A percentile compares a stretch with the other conserved stretches of the same genome.
Evolutionary conservation across 2,888 invertebrate genomes (phyloP).

Genomic region (Hirudinaria manillensis): DNA sequence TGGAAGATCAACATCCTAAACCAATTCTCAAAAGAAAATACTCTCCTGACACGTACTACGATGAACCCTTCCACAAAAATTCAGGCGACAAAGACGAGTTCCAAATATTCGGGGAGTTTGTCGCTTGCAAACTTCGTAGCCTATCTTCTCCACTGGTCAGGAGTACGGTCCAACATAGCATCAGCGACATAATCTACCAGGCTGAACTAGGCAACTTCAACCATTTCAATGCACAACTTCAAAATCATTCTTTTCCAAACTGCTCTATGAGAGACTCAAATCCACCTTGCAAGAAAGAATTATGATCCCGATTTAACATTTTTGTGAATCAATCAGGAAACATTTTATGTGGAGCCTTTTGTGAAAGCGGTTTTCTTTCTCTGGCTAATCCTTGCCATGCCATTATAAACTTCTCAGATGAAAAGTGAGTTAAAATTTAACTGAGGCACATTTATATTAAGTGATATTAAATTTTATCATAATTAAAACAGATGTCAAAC

Average conservation of each 20-base stretch:
- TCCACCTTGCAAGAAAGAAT: conserved; percentile 11
- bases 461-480: neutral
- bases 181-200: conserved; percentile 24
- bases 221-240: neutral
- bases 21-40: conserved; percentile 15
- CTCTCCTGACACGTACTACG: neutral
- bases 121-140: conserved; percentile 27
- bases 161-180: conserved; percentile 14
- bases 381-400: neutral
- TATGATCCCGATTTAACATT: conserved; percentile 5
- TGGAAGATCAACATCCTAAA: conserved; percentile 16
- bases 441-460: neutral
- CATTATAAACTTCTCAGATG: neutral
- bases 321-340: neutral
- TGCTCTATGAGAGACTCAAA: neutral
- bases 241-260: neutral
- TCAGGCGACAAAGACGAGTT: conserved; percentile 24
- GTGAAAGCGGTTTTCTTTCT: no score
- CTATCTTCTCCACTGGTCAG: conserved; percentile 18
- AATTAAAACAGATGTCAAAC: neutral
- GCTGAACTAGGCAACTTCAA: conserved; percentile 23
- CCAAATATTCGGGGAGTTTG: conserved; percentile 26
- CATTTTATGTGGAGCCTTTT: no score
- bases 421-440: conserved; percentile 15
- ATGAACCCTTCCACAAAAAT: conserved; percentile 2